Percentiles rank a stretch among this genome's conserved stretches.
Conservation (phyloP, 2,797 vertebrate species). For the Phoxinus dragarum region DNA sequence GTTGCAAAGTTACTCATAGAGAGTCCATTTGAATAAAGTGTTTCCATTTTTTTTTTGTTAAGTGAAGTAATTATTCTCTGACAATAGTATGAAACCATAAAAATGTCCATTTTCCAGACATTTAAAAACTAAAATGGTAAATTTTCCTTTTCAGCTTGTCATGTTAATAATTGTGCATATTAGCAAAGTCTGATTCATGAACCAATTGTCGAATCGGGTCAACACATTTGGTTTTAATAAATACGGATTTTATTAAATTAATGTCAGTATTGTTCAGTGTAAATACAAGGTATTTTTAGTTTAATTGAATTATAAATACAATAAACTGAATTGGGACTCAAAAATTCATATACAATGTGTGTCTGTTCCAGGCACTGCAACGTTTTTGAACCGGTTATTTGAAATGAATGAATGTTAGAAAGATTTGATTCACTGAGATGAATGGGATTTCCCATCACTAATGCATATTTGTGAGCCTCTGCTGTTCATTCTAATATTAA, state of each 20-base stretch:
- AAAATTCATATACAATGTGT: not conserved
- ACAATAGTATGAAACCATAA: conserved; percentile 21
- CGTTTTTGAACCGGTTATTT: not conserved
- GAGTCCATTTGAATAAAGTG: not conserved
- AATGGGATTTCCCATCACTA: not conserved
- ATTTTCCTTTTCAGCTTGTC: not conserved
- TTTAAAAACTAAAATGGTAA: not conserved
- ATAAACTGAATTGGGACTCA: not conserved
- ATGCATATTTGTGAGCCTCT: not conserved
- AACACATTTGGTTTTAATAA: not conserved
- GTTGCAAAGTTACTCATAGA: not conserved
- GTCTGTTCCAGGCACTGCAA: not conserved
- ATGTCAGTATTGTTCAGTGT: not conserved
- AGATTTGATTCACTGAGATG: not conserved
- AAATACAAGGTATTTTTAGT: not conserved
- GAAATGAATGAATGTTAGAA: not conserved
- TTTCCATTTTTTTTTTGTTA: not conserved
- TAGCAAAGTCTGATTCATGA: not conserved
- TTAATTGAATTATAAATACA: not conserved
- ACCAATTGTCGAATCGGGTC: not conserved
- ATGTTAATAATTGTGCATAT: not conserved
- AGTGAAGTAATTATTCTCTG: not conserved
- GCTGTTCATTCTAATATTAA: not conserved
- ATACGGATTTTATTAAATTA: not conserved
- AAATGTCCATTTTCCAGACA: conserved; percentile 11